Evolutionary conservation across 2,888 invertebrate genomes (phyloP).

Genomic region (Zaprionus obscuricornis): DNA sequence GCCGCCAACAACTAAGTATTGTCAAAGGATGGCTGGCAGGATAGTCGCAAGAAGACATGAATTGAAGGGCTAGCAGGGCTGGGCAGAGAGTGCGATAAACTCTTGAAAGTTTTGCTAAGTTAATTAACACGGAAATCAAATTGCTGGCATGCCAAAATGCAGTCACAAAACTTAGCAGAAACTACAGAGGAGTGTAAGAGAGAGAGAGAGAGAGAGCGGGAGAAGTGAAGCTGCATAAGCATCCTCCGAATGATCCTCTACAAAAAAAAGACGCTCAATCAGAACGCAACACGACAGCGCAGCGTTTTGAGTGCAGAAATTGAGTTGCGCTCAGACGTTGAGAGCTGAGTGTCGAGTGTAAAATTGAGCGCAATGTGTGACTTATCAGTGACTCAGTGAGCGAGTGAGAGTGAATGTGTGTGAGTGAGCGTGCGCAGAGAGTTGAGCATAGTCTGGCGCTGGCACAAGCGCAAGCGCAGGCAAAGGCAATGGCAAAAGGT

Average conservation of each 20-base stretch:
- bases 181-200: too few relatives aligned
- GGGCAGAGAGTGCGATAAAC: too few relatives aligned
- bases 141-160: conserved; percentile 66
- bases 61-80: background rate
- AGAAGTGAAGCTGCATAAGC: background rate
- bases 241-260: conserved; percentile 31
- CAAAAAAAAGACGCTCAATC: too few relatives aligned
- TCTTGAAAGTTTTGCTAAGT: conserved; percentile 71
- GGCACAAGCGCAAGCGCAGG: too few relatives aligned
- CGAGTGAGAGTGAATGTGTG: conserved; percentile 1
- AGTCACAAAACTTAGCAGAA: background rate
- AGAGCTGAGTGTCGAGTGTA: too few relatives aligned
- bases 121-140: conserved; percentile 79
- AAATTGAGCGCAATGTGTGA: conserved; percentile 4
- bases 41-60: too few relatives aligned
- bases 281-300: conserved; percentile 2
- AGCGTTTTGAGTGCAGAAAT: background rate
- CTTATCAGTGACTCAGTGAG: background rate
- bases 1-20: conserved; percentile 20
- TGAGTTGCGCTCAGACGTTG: too few relatives aligned
- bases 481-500: too few relatives aligned
- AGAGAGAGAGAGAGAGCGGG: conserved; percentile 1
- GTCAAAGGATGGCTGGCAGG: background rate
- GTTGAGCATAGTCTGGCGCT: background rate
- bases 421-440: conserved; percentile 4